Conservation (phyloP, 2,113 vertebrate species). For the Proterorhinus semilunaris region DNA sequence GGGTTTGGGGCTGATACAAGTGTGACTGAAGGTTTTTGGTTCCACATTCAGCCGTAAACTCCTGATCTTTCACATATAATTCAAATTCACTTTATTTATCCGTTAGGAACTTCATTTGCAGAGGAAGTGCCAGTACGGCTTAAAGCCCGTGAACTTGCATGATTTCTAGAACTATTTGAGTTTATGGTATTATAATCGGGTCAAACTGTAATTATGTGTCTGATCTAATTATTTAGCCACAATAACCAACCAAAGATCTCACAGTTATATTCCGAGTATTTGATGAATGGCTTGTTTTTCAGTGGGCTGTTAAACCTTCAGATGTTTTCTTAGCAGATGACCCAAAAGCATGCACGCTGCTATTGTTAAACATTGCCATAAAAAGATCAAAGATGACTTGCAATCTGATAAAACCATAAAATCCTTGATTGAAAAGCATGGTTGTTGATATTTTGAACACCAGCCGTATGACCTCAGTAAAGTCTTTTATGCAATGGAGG, state of each 20-base stretch:
- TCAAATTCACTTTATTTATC: too few relatives aligned
- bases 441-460: neutral
- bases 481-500: constrained; percentile 11
- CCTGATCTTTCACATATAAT: too few relatives aligned
- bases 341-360: neutral
- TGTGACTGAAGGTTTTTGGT: neutral
- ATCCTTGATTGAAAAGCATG: neutral
- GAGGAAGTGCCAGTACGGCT: too few relatives aligned
- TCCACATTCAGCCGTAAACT: too few relatives aligned
- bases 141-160: neutral
- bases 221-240: neutral
- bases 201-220: neutral
- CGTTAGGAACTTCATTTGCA: too few relatives aligned
- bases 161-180: neutral
- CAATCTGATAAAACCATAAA: neutral
- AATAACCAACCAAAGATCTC: neutral
- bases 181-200: neutral
- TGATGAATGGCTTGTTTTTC: neutral
- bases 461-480: neutral
- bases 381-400: neutral
- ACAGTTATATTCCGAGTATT: neutral
- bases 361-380: neutral
- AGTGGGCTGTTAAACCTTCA: neutral
- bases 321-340: neutral
- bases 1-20: neutral